Conservation (phyloP, 2,113 vertebrate species). For the Equus przewalskii region DNA sequence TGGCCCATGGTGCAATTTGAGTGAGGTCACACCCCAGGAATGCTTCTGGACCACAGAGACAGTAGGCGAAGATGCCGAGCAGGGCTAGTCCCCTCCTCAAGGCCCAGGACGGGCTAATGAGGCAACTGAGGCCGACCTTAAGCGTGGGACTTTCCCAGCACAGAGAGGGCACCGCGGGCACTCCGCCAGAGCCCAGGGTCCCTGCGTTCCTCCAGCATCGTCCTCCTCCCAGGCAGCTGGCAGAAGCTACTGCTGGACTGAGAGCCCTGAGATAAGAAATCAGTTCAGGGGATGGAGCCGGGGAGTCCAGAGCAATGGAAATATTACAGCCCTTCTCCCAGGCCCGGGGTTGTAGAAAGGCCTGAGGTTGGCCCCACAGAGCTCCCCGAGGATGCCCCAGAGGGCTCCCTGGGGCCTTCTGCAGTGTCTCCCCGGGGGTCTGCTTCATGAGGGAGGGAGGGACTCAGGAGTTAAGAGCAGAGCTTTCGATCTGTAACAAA, state of each 20-base stretch:
- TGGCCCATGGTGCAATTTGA: background rate
- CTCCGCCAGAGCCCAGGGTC: background rate
- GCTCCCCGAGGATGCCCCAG: background rate
- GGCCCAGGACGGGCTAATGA: background rate
- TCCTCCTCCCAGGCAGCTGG: background rate
- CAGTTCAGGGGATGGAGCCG: background rate
- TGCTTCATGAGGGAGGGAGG: fast-evolving
- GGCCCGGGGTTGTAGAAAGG: background rate
- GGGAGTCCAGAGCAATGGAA: background rate
- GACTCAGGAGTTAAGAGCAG: background rate
- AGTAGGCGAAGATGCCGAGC: background rate
- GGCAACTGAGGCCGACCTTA: background rate
- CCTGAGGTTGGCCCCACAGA: background rate
- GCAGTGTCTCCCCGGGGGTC: background rate
- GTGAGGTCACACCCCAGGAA: background rate
- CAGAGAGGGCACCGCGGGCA: fast-evolving
- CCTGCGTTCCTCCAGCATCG: background rate
- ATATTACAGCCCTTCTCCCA: background rate
- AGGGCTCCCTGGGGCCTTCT: background rate
- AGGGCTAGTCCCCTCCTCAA: background rate
- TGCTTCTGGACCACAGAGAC: background rate
- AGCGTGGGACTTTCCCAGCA: background rate
- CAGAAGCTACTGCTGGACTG: too few relatives aligned
- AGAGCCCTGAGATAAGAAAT: background rate
- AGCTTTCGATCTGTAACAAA: background rate